Evolutionary conservation across 2,113 vertebrate genomes (phyloP), one percentile per base, ranked within the genome.

Genomic region (Butorides virescens): DNA sequence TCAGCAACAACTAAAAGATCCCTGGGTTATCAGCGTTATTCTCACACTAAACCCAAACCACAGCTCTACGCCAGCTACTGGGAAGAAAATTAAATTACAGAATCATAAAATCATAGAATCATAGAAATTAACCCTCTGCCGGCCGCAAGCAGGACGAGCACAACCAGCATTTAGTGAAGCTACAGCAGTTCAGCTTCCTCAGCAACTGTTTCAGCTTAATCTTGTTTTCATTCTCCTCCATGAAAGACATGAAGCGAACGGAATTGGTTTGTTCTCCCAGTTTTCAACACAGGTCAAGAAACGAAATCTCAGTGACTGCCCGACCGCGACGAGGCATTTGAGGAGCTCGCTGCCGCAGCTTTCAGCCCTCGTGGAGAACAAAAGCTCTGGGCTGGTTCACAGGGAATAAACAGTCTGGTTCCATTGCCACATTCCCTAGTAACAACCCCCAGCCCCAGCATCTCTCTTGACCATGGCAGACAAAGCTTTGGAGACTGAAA

Each of bases 151-250:
- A 30, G 53, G 53, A 55, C 53, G 30, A 18, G 30, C 93, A 50
- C 34, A 80, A 86, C 79, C 83, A 91, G 79, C 1, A 1, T 15
- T 73, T 78, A 95, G 95, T 75, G 80, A 63, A 75, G 63, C 89
- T 71, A 89, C 63, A 74, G 89, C 76, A 81, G 76, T 77, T 94
- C 26, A 71, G 91, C 76, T 92, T 86, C 91, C 65, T 58, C 11
- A 72, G 58, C 3, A 26, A 76, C 62, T 53, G 83, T 80, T 96
- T 76, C 10, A 86, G 67, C 91, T 84, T 47, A 53, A 91, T 66
- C 58, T 87, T 81, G 86, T 67, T 77, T 88, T 86, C 56, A 92
- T 88, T 77, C 89, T 46, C 92, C 92, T 93, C 68, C 42, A 70
- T 42, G 58, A 46, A 39, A 30, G 74, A 59, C 6, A 6, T 11